Percentiles rank a stretch among this genome's conserved stretches.
Evolutionary conservation across 1,140 invertebrate species (phyloP).

Genomic region (Augochlora pura): DNA sequence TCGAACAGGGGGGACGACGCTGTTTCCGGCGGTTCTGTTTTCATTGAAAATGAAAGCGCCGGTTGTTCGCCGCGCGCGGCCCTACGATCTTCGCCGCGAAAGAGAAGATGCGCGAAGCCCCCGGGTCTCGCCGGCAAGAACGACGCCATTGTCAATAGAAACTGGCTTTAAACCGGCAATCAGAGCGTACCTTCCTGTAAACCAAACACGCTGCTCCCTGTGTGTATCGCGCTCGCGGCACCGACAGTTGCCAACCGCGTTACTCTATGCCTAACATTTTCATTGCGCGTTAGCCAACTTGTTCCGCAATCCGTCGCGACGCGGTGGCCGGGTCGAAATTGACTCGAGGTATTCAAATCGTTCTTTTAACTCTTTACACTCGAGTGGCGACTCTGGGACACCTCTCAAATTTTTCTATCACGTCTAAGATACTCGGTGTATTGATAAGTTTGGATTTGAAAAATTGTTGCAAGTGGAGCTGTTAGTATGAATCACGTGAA

Average conservation of each 20-base stretch:
- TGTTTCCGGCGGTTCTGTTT: conserved; percentile 1
- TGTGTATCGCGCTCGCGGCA: conserved; percentile 17
- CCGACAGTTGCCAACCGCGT: neutral
- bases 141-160: conserved; percentile 57
- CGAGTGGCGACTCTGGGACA: too few species aligned
- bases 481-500: too few species aligned
- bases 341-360: too few species aligned
- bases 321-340: too few species aligned
- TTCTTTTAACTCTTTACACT: too few species aligned
- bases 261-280: conserved; percentile 16
- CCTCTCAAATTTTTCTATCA: too few species aligned
- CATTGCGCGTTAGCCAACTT: too few species aligned
- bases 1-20: neutral
- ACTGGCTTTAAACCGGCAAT: conserved; percentile 58
- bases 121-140: conserved; percentile 9
- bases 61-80: neutral
- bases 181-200: conserved; percentile 58
- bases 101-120: neutral
- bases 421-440: too few species aligned
- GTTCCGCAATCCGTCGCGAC: too few species aligned
- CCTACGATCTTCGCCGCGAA: neutral
- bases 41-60: conserved; percentile 23
- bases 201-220: conserved; percentile 9
- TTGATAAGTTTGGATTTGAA: too few species aligned
- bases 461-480: too few species aligned